phyloP scores from a whole-genome alignment of 2,888 invertebrate genomes.

The Oxystoma pomonae region DNA sequence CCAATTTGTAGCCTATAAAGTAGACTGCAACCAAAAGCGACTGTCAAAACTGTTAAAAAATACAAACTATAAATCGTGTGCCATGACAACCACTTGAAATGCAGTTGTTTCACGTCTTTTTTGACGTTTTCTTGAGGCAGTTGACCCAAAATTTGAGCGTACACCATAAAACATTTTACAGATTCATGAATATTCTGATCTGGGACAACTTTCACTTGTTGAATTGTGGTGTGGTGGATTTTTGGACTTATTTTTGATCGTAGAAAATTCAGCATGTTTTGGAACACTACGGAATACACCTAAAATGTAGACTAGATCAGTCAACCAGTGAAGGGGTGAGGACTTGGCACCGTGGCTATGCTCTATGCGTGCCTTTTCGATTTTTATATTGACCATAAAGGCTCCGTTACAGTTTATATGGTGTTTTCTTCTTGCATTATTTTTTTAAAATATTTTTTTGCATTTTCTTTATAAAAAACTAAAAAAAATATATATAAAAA shows the following conservation, averaged over 20 bases:
- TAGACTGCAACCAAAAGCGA: constrained; percentile 15
- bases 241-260: neutral
- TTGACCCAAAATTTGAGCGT: constrained; percentile 20
- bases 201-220: neutral
- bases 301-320: too few relatives aligned
- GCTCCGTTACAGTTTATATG: too few relatives aligned
- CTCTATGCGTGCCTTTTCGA: too few relatives aligned
- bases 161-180: constrained; percentile 21
- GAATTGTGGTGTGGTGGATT: neutral
- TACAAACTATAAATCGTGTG: constrained; percentile 20
- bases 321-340: too few relatives aligned
- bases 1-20: constrained; percentile 14
- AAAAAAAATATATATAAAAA: too few relatives aligned
- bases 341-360: too few relatives aligned
- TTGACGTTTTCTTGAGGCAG: constrained; percentile 21
- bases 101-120: constrained; percentile 20
- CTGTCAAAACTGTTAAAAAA: constrained; percentile 1
- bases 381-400: too few relatives aligned
- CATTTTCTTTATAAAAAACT: too few relatives aligned
- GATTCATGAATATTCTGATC: constrained; percentile 17
- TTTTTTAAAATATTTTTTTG: too few relatives aligned
- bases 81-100: constrained; percentile 27
- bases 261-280: neutral
- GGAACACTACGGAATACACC: too few relatives aligned
- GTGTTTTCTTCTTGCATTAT: too few relatives aligned